phyloP scores from a whole-genome alignment of 2,888 invertebrate species.

The Clitarchus hookeri region DNA sequence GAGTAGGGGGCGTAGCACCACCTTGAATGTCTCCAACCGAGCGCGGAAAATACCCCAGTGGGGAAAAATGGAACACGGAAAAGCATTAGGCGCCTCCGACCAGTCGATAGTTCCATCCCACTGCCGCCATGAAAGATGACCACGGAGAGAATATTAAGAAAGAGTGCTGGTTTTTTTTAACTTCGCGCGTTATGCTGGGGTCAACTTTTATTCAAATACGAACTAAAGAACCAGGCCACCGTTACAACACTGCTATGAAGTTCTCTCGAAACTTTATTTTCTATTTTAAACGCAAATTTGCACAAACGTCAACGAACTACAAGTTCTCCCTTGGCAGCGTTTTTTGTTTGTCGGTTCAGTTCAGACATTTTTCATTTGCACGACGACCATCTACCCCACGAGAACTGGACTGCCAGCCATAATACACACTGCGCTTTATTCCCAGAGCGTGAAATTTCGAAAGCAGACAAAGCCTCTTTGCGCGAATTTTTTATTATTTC shows the following conservation, averaged over 20 bases:
- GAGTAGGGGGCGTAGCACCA: background rate
- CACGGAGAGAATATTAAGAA: background rate
- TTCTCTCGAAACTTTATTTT: background rate
- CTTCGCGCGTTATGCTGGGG: background rate
- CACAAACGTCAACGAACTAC: background rate
- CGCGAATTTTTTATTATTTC: background rate
- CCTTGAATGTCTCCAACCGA: conserved; percentile 2
- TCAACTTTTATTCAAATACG: background rate
- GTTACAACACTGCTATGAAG: background rate
- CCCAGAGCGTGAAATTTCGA: background rate
- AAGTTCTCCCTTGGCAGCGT: no score
- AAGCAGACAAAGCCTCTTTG: conserved; percentile 5
- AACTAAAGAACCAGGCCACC: background rate
- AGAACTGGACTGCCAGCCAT: background rate
- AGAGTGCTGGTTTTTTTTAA: background rate
- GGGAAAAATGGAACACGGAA: conserved; percentile 1
- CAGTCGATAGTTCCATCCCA: background rate
- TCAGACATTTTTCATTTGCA: no score
- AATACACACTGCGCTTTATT: background rate
- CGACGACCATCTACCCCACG: background rate
- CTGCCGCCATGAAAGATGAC: background rate
- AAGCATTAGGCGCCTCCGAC: background rate
- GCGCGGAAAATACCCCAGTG: background rate
- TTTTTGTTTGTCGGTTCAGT: no score
- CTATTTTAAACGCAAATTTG: background rate